Evolutionary conservation across 2,113 vertebrate genomes (phyloP), one percentile per base, ranked within the genome.

Genomic region (Corythornis madagascariensis): DNA sequence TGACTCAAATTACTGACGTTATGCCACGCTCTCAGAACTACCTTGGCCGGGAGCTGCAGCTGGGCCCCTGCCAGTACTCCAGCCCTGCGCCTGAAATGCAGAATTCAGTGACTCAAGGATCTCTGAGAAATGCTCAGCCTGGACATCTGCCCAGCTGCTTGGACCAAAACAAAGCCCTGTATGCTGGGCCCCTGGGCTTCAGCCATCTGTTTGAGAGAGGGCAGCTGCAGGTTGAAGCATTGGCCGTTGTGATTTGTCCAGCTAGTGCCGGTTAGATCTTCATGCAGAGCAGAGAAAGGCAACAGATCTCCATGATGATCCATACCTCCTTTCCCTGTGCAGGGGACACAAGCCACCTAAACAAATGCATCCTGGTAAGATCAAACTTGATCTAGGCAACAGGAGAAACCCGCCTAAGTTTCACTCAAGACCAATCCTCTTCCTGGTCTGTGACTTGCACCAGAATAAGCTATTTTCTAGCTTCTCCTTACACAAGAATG

Each of bases 81-180:
- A 89, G 26, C 67, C 59, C 82, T 13, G 28, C 1, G 8, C 53
- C 79, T 4, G 6, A 78, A 76, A 80, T 0, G 2, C 57, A 45
- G 53, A 70, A 84, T 28, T 52, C 65, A 2, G 71, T 2, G 0
- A 43, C 63, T 84, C 57, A 13, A 75, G 76, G 61, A 71, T 25
- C 31, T 15, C 9, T 31, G 81, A 67, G 89, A 89, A 94, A 84
- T 14, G 35, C 70, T 92, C 84, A 43, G 84, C 78, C 83, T 92
- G 86, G 91, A 70, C 82, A 80, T 21, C 50, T 63, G 77, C 89
- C 91, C 87, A 28, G 81, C 7, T 4, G 17, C 91, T 91, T 91
- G 59, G 84, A 87, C 86, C 95, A 84, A 96, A 93, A 94, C 83
- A 92, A 80, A 96, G 73, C 73, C 11, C 74, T 73, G 57, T 24